Conservation (phyloP, 2,113 vertebrate genomes). For the Panurus biarmicus region DNA sequence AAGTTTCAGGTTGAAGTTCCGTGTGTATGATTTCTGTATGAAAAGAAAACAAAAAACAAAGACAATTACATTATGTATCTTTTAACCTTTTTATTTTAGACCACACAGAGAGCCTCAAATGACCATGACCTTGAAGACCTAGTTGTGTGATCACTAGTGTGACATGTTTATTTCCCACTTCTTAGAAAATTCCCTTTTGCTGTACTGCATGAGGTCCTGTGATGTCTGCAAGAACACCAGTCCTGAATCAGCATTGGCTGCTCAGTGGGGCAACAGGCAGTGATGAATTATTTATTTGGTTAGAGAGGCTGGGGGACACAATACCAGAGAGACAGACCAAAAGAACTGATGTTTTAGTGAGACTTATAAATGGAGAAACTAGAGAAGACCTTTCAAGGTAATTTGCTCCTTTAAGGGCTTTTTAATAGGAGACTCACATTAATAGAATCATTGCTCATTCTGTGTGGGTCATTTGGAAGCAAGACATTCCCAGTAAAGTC, state of each 20-base stretch:
- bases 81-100: conserved; percentile 43
- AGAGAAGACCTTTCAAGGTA: background rate
- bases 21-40: conserved; percentile 76
- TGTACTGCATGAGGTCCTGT: conserved; percentile 41
- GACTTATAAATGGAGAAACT: background rate
- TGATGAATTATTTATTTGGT: background rate
- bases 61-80: conserved; percentile 45
- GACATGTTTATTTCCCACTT: conserved; percentile 28
- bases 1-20: conserved; percentile 72
- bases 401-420: background rate
- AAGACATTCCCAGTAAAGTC: background rate
- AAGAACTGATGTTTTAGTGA: background rate
- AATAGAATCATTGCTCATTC: background rate
- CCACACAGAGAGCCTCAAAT: conserved; percentile 29
- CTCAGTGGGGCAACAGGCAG: background rate
- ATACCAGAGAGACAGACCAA: background rate
- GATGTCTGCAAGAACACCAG: conserved; percentile 14
- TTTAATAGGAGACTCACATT: background rate
- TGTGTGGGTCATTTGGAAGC: background rate
- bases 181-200: conserved; percentile 20
- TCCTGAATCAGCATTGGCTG: background rate
- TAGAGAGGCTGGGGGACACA: background rate
- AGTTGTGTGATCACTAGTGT: conserved; percentile 21
- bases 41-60: conserved; percentile 55
- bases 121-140: conserved; percentile 28